Percentiles rank a stretch among this genome's conserved stretches.
These are phyloP conservation scores for Acleris holmiana DNA, from an alignment of 2,888 invertebrate species.

Conservation along the genomic window DNA sequence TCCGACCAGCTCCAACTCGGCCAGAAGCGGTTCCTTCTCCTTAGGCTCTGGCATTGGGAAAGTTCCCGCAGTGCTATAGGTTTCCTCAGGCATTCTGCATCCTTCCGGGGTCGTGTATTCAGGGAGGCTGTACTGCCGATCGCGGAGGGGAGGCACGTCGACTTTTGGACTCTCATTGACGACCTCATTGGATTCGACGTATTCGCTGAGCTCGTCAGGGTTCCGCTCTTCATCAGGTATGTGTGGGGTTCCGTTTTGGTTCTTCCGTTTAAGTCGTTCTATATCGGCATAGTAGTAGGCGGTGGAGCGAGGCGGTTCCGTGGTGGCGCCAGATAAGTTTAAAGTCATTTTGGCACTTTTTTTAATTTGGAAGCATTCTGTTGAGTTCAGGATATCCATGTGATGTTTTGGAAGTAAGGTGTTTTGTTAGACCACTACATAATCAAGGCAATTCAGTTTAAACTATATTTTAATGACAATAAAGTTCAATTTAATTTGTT, in stretches of 20 bases:
- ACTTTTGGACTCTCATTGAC: slow-evolving; percentile 64
- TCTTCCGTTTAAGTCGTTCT: slow-evolving; percentile 79
- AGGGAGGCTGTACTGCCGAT: slow-evolving; percentile 63
- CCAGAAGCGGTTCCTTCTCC: slow-evolving; percentile 72
- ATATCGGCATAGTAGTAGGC: slow-evolving; percentile 85
- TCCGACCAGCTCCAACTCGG: slow-evolving; percentile 73
- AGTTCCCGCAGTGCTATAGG: slow-evolving; percentile 78
- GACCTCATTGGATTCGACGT: slow-evolving; percentile 65
- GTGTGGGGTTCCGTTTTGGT: slow-evolving; percentile 41
- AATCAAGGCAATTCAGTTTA: too few relatives aligned
- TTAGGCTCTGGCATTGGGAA: slow-evolving; percentile 79
- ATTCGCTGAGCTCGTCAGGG: slow-evolving; percentile 79
- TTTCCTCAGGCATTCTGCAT: slow-evolving; percentile 56
- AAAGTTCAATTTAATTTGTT: too few relatives aligned
- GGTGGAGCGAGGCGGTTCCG: slow-evolving; percentile 85
- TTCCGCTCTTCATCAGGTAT: slow-evolving; percentile 49
- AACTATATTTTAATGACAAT: too few relatives aligned
- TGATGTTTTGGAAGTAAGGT: neutral
- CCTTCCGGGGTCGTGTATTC: slow-evolving; percentile 61
- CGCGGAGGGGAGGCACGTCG: slow-evolving; percentile 68
- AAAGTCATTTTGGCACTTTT: slow-evolving; percentile 43
- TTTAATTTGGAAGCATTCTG: neutral
- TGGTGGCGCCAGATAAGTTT: slow-evolving; percentile 64
- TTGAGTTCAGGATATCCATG: neutral
- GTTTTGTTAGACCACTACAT: too few relatives aligned